These are phyloP conservation scores for Shinisaurus crocodilurus DNA, from an alignment of 2,113 vertebrate species.

Conservation along the genomic window DNA sequence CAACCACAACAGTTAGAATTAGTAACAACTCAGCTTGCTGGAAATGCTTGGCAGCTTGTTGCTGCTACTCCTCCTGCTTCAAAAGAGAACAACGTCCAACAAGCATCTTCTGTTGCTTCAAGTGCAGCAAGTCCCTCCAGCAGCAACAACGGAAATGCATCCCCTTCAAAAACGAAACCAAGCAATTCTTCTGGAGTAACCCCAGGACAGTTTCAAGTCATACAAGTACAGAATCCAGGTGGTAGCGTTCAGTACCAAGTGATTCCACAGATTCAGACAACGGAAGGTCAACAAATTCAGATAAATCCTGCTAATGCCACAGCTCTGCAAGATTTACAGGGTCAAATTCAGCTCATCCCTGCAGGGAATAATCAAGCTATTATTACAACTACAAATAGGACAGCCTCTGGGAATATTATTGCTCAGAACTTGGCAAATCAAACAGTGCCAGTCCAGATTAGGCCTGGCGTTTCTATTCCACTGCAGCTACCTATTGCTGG, in stretches of 20 bases:
- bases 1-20: constrained; percentile 94
- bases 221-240: constrained; percentile 91
- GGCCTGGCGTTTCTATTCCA: constrained; percentile 94
- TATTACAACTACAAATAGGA: constrained; percentile 82
- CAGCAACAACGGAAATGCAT: constrained; percentile 82
- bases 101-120: constrained; percentile 78
- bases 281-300: constrained; percentile 96
- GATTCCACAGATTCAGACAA: constrained; percentile 96
- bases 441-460: constrained; percentile 94
- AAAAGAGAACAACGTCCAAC: constrained; percentile 89
- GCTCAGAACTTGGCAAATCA: constrained; percentile 90
- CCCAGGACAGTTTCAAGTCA: constrained; percentile 91
- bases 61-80: constrained; percentile 85
- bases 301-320: constrained; percentile 86
- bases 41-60: constrained; percentile 97
- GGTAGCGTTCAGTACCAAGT: constrained; percentile 97
- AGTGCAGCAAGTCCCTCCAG: constrained; percentile 80
- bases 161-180: constrained; percentile 87
- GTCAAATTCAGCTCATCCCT: constrained; percentile 95
- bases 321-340: constrained; percentile 87
- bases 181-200: constrained; percentile 73
- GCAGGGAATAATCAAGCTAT: constrained; percentile 93
- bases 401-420: constrained; percentile 86
- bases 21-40: constrained; percentile 94
- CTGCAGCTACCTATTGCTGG: constrained; percentile 93